Percentiles rank a stretch among this genome's conserved stretches.
These are phyloP conservation scores for Cosmorhoe ocellata DNA, from an alignment of 2,888 invertebrate genomes.

Conservation along the genomic window DNA sequence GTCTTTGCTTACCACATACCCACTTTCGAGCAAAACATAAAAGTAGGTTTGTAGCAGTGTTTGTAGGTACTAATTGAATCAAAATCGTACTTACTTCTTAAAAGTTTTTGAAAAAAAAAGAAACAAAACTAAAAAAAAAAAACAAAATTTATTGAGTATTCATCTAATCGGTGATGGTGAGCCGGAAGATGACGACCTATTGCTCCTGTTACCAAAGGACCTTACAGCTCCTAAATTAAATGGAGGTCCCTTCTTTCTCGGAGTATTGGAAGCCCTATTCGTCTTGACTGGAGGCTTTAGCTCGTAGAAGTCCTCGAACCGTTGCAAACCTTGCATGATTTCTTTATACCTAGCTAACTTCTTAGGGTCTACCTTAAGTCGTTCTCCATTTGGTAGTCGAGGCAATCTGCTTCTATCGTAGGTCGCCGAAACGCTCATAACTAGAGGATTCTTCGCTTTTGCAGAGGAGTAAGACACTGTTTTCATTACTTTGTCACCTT, in stretches of 20 bases:
- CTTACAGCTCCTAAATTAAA: slow-evolving; percentile 30
- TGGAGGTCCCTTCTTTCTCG: slow-evolving; percentile 45
- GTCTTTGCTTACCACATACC: too few species aligned
- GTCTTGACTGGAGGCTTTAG: slow-evolving; percentile 51
- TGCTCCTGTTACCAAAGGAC: slow-evolving; percentile 31
- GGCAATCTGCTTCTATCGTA: slow-evolving; percentile 38
- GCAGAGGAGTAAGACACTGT: slow-evolving; percentile 34
- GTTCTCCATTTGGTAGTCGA: slow-evolving; percentile 20
- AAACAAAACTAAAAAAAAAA: not conserved
- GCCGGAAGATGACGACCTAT: slow-evolving; percentile 21
- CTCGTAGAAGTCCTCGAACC: slow-evolving; percentile 58
- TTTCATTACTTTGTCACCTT: slow-evolving; percentile 33
- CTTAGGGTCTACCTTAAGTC: slow-evolving; percentile 43
- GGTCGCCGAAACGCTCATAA: slow-evolving; percentile 58
- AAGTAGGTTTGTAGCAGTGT: too few species aligned
- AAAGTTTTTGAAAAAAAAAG: not conserved
- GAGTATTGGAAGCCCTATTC: slow-evolving; percentile 68
- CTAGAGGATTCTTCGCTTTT: slow-evolving; percentile 46
- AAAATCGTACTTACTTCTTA: too few species aligned
- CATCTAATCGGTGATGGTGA: not conserved
- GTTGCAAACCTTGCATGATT: slow-evolving; percentile 60
- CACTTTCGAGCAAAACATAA: too few species aligned
- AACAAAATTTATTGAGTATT: not conserved
- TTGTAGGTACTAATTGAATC: too few species aligned
- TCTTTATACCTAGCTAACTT: slow-evolving; percentile 61